Conservation (phyloP, 2,797 vertebrate genomes). For the Phoebastria nigripes region DNA sequence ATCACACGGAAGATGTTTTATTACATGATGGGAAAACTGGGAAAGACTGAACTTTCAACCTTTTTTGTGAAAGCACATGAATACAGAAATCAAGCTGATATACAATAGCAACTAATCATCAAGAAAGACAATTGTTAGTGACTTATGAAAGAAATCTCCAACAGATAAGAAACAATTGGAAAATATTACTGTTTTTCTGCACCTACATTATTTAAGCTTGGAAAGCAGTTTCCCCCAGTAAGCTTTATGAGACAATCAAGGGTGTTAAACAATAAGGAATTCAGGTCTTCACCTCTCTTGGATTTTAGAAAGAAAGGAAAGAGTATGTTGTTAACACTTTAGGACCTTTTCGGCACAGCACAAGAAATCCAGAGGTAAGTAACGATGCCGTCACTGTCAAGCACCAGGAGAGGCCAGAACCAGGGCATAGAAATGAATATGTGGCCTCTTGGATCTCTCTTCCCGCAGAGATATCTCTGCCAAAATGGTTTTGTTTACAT, state of each 20-base stretch:
- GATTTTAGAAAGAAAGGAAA: constrained; percentile 10
- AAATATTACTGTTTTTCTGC: constrained; percentile 16
- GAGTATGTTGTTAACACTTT: background rate
- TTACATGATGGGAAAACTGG: constrained; percentile 35
- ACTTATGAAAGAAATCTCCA: constrained; percentile 28
- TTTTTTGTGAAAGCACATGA: constrained; percentile 40
- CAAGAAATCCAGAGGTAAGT: background rate
- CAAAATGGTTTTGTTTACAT: background rate
- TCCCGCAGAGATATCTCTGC: background rate
- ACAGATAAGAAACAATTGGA: constrained; percentile 55
- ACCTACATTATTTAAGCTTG: background rate
- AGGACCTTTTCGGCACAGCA: background rate
- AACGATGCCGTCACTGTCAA: background rate
- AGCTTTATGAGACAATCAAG: constrained; percentile 7
- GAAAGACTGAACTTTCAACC: constrained; percentile 55
- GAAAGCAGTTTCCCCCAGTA: background rate
- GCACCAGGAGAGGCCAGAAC: background rate
- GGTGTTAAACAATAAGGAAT: constrained; percentile 10
- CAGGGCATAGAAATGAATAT: background rate
- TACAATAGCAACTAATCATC: constrained; percentile 33
- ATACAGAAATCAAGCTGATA: constrained; percentile 42
- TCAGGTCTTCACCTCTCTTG: constrained; percentile 7
- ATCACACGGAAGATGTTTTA: constrained; percentile 25
- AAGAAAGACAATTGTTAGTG: constrained; percentile 22
- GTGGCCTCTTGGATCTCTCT: background rate